phyloP scores from a whole-genome alignment of 2,797 vertebrate genomes.

The Aeoliscus strigatus region DNA sequence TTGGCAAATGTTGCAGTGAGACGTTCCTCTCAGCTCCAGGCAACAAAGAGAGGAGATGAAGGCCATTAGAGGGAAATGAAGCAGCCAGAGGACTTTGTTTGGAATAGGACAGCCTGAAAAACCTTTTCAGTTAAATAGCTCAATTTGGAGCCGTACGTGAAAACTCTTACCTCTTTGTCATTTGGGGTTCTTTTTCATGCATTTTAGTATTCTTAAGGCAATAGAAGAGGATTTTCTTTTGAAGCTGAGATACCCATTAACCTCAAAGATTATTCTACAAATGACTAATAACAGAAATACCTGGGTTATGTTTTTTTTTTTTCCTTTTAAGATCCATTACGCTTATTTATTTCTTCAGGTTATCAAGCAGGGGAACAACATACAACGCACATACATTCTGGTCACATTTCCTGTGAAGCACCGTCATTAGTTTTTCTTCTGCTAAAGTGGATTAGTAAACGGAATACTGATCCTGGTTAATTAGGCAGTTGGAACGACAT shows the following conservation, averaged over 20 bases:
- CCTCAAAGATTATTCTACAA: too few species aligned
- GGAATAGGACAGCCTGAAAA: constrained; percentile 1
- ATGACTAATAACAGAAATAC: too few species aligned
- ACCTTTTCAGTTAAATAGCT: constrained; percentile 20
- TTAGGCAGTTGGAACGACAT: too few species aligned
- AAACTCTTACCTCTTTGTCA: constrained; percentile 13
- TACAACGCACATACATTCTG: too few species aligned
- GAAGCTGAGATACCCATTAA: neutral
- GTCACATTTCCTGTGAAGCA: too few species aligned
- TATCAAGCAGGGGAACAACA: too few species aligned
- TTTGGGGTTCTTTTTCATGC: constrained; percentile 4
- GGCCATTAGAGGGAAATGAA: constrained; percentile 17
- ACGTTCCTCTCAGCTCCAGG: neutral
- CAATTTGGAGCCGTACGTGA: constrained; percentile 11
- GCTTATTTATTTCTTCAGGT: too few species aligned
- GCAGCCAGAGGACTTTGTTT: constrained; percentile 11
- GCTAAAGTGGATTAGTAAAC: too few species aligned
- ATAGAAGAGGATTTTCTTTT: constrained; percentile 11
- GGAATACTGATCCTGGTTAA: too few species aligned
- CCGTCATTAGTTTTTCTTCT: too few species aligned
- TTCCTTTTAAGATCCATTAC: too few species aligned
- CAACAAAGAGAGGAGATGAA: constrained; percentile 7
- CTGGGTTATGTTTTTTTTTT: too few species aligned
- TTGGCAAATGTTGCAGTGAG: neutral
- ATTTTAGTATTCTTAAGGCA: neutral